Conservation (phyloP, 1,140 invertebrate genomes). For the Nephila pilipes region DNA sequence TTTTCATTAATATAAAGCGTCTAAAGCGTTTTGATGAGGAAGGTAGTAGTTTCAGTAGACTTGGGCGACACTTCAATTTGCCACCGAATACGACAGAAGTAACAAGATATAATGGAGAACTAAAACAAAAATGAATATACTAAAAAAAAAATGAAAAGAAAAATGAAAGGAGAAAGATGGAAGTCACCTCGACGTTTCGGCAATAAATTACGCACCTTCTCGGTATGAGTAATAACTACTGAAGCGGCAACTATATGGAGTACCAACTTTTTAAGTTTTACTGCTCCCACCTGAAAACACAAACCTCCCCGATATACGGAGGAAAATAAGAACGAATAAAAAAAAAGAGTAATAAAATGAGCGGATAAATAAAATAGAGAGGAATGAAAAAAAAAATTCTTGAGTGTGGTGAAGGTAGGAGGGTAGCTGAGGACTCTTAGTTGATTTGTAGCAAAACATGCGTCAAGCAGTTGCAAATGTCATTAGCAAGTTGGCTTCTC, state of each 20-base stretch:
- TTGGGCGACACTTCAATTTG: slow-evolving; percentile 58
- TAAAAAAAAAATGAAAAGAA: not conserved
- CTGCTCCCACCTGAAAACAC: slow-evolving; percentile 71
- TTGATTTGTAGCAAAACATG: slow-evolving; percentile 76
- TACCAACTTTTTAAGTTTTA: slow-evolving; percentile 72
- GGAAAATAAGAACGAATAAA: slow-evolving; percentile 30
- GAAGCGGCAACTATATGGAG: slow-evolving; percentile 60
- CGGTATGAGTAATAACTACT: slow-evolving; percentile 62
- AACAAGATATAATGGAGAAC: slow-evolving; percentile 58
- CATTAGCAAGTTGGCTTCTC: slow-evolving; percentile 72
- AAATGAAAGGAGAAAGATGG: not conserved
- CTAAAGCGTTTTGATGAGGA: slow-evolving; percentile 58
- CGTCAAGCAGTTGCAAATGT: slow-evolving; percentile 75
- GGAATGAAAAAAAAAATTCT: not conserved
- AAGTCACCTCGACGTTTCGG: slow-evolving; percentile 11
- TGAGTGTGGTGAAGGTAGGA: not conserved
- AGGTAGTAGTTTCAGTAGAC: not conserved
- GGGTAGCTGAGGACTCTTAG: slow-evolving; percentile 35
- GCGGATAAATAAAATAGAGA: slow-evolving; percentile 61
- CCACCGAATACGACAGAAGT: slow-evolving; percentile 57
- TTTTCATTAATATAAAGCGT: slow-evolving; percentile 64
- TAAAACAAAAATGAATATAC: slow-evolving; percentile 28
- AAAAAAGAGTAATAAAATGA: slow-evolving; percentile 59
- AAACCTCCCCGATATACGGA: not conserved
- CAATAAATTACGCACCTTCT: slow-evolving; percentile 69